Evolutionary conservation across 2,888 invertebrate genomes (phyloP), one percentile per base, ranked within the genome.

Genomic region (Nematopogon swammerdamellus): DNA sequence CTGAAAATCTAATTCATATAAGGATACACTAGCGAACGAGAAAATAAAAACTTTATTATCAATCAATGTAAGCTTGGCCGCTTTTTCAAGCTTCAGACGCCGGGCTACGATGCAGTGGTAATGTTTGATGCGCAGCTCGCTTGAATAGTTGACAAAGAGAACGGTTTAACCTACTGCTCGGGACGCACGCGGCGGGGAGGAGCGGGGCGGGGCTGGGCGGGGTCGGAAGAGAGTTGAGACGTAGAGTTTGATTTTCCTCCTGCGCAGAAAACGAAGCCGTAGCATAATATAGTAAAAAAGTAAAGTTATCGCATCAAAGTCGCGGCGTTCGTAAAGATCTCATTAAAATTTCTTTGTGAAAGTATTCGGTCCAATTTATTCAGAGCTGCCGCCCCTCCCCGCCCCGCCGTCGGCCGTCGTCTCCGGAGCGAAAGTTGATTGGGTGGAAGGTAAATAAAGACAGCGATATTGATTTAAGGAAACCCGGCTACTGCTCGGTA

Each of bases 291-390:
- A 68, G 69, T 14, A 72, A 76, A 73, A 50, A 50, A 46, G 49
- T 49, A 49, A 77, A 75, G 72, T 75, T 75, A 72, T 72, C 70
- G 71, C 70, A 73, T 73, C 74, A 73, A 73, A 74, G 72, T 72
- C 68, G 63, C 64, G 58, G 63, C 63, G 66, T 61, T 64, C 64
- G 67, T 68, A 67, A 70, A 76, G 73, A 70, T 70, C 74, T 76
- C 76, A 76, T 77, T 76, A 77, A 75, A 76, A 73, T 67, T 70
- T 70, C 72, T 74, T 72, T 70, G 70, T 68, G 67, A 68, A 68
- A 64, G 70, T 71, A 75, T 73, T 71, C 68, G 60, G 57, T 68
- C 65, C 72, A 75, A 72, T 77, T 74, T 76, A 71, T 70, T 67
- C 70, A 70, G 65, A 18, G 46, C 19, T 25, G 42, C 44, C 47